Percentiles rank a stretch among this genome's conserved stretches.
Evolutionary conservation across 2,113 vertebrate species (phyloP).

Genomic region (Hipposideros armiger): DNA sequence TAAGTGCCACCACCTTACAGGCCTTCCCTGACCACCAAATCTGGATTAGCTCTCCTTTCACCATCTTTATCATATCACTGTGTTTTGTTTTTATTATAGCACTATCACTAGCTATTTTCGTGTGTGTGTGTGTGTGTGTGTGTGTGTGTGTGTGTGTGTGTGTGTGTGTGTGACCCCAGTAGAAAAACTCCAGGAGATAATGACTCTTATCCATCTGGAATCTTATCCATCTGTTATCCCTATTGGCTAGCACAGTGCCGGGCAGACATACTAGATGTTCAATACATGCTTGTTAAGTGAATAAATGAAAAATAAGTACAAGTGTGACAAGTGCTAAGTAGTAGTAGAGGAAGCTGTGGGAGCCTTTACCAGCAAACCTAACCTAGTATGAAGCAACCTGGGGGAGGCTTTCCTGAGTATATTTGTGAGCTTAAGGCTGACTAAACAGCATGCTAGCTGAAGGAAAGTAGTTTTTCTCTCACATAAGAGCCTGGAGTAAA

Average conservation of each 20-base stretch:
- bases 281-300: not conserved
- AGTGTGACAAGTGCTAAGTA: not conserved
- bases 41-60: not conserved
- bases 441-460: not conserved
- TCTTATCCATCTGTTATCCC: not conserved
- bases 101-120: not conserved
- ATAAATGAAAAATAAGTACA: not conserved
- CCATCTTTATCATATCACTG: not conserved
- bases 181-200: not conserved
- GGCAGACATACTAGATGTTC: not conserved
- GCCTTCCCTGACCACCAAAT: not conserved
- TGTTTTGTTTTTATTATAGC: slow-evolving; percentile 41
- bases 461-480: not conserved
- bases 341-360: not conserved
- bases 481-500: not conserved
- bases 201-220: not conserved
- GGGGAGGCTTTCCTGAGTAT: not conserved
- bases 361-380: not conserved
- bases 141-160: not conserved
- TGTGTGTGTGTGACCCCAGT: not conserved
- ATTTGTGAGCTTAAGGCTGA: not conserved
- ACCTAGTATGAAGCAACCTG: not conserved
- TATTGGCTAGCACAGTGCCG: not conserved
- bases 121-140: too few relatives aligned
- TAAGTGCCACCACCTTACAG: not conserved